phyloP scores from a whole-genome alignment of 2,113 vertebrate species.

The Scolopax mira region DNA sequence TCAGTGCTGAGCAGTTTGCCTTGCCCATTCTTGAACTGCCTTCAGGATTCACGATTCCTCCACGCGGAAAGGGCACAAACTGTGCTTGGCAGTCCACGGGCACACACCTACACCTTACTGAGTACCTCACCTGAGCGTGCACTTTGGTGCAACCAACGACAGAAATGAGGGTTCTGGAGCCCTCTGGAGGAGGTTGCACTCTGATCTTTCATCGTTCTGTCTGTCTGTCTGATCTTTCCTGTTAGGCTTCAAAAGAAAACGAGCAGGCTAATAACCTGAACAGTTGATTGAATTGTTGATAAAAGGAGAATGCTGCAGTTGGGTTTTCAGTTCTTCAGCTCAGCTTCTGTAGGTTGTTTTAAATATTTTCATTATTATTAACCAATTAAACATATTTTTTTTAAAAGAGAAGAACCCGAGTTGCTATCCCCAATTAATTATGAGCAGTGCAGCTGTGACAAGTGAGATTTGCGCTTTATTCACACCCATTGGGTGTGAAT shows the following conservation, averaged over 20 bases:
- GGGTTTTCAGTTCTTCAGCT: neutral
- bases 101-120: neutral
- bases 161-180: neutral
- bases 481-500: neutral
- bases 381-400: neutral
- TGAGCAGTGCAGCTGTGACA: neutral
- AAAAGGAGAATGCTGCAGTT: neutral
- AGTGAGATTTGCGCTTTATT: neutral
- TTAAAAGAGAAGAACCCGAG: neutral
- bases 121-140: neutral
- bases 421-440: neutral
- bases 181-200: neutral
- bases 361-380: neutral
- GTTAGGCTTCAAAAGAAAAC: neutral
- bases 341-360: neutral
- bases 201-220: neutral
- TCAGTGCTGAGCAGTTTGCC: neutral
- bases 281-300: neutral
- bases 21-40: neutral
- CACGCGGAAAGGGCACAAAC: neutral
- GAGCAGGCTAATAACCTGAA: neutral
- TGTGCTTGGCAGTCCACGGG: rapidly evolving
- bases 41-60: neutral
- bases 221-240: neutral
- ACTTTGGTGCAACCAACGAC: rapidly evolving